phyloP scores from a whole-genome alignment of 1,140 invertebrate genomes.

The Aphaenogaster rudis region DNA sequence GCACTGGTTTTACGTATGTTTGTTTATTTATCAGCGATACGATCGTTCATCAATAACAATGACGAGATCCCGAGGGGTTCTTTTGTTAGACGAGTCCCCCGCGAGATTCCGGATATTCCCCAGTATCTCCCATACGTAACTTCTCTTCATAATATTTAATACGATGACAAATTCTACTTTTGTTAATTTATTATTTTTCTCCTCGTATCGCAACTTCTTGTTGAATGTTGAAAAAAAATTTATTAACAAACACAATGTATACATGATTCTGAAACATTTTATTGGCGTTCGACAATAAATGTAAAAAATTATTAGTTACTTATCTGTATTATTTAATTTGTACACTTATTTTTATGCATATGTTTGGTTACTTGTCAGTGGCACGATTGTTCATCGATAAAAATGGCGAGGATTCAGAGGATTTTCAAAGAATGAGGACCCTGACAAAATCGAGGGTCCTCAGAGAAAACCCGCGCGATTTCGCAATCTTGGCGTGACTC shows the following conservation, averaged over 20 bases:
- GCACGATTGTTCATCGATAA: not conserved
- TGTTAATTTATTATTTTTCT: slow-evolving; percentile 27
- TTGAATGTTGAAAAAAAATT: not conserved
- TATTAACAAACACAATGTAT: not conserved
- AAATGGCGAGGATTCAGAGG: not conserved
- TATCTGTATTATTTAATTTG: not conserved
- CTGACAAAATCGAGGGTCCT: not conserved
- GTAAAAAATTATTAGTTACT: not conserved
- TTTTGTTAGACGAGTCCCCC: not conserved
- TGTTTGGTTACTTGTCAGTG: slow-evolving; percentile 1
- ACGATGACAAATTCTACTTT: not conserved
- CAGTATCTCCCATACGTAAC: not conserved
- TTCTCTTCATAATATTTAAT: not conserved
- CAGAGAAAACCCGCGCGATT: slow-evolving; percentile 18
- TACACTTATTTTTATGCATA: not conserved
- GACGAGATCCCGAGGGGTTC: not conserved
- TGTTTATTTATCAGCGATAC: slow-evolving; percentile 6
- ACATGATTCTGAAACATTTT: not conserved
- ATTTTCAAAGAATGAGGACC: not conserved
- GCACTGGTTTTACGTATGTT: slow-evolving; percentile 25
- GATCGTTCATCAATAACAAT: not conserved
- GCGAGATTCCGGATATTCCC: not conserved
- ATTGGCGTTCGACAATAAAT: not conserved
- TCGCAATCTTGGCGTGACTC: not conserved
- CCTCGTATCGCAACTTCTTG: not conserved